Percentiles rank a stretch among this genome's conserved stretches.
phyloP scores from a whole-genome alignment of 2,797 vertebrate species.

The Sebastes trivittatus region DNA sequence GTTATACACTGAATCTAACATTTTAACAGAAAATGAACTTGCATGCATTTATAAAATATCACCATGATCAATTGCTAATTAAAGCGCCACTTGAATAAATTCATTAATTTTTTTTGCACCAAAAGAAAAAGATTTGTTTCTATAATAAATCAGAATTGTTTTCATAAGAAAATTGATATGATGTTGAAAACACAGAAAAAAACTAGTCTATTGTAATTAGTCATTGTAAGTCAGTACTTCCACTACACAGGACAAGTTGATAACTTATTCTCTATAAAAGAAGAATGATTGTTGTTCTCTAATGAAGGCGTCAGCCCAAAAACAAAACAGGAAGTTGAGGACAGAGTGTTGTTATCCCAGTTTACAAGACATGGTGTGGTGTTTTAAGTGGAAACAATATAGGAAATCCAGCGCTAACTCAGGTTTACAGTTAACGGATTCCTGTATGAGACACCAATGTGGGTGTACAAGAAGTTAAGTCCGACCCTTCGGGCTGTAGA shows the following conservation, averaged over 20 bases:
- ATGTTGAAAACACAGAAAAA: neutral
- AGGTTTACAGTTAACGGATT: slow-evolving; percentile 8
- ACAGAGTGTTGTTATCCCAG: neutral
- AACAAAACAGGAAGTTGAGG: neutral
- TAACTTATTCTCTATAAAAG: neutral
- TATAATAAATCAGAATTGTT: neutral
- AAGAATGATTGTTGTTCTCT: neutral
- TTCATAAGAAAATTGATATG: neutral
- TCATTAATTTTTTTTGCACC: no score
- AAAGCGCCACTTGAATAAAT: no score
- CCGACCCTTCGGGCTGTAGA: slow-evolving; percentile 45
- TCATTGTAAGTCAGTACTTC: neutral
- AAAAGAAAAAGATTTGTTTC: no score
- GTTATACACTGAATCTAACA: no score
- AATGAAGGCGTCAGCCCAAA: neutral
- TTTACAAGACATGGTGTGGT: neutral
- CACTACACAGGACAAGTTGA: neutral
- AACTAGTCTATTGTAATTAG: neutral
- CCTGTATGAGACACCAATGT: slow-evolving; percentile 33
- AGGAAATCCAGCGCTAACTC: neutral
- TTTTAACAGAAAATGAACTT: no score
- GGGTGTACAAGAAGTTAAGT: slow-evolving; percentile 49
- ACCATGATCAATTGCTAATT: no score
- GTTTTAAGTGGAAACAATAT: neutral
- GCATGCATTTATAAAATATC: no score